Percentiles rank a stretch among this genome's conserved stretches.
Evolutionary conservation across 2,797 vertebrate species (phyloP).

Genomic region (Rhinophrynus dorsalis): DNA sequence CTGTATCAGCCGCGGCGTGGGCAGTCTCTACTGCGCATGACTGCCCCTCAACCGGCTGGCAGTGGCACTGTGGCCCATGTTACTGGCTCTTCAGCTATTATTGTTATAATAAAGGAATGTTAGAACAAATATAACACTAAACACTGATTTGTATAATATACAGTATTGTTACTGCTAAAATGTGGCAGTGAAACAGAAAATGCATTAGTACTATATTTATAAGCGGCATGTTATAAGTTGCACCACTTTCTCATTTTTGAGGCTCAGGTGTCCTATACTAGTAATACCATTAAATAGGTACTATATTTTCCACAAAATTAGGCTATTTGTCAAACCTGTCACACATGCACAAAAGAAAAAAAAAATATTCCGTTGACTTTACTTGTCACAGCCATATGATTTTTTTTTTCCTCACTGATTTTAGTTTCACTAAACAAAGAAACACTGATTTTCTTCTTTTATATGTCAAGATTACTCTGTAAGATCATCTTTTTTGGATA

Average conservation of each 20-base stretch:
- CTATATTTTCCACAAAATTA: not conserved
- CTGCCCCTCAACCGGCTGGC: too few relatives aligned
- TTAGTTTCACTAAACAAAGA: not conserved
- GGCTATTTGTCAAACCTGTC: constrained; percentile 32
- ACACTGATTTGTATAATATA: too few relatives aligned
- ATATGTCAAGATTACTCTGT: not conserved
- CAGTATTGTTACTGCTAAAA: too few relatives aligned
- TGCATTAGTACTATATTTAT: too few relatives aligned
- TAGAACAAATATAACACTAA: too few relatives aligned
- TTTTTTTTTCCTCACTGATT: not conserved
- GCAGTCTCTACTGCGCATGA: too few relatives aligned
- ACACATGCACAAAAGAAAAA: not conserved
- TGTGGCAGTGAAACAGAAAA: too few relatives aligned
- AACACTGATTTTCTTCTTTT: not conserved
- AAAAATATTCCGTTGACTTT: not conserved
- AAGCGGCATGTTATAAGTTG: not conserved
- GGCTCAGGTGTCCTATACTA: constrained; percentile 8
- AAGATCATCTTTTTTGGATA: constrained; percentile 10
- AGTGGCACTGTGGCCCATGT: too few relatives aligned
- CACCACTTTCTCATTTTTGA: not conserved
- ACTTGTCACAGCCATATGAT: constrained; percentile 1
- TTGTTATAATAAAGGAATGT: too few relatives aligned
- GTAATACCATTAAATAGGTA: not conserved
- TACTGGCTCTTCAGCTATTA: too few relatives aligned
- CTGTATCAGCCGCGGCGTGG: too few relatives aligned